Evolutionary conservation across 2,888 invertebrate genomes (phyloP).

Genomic region (Tribolium freemani): DNA sequence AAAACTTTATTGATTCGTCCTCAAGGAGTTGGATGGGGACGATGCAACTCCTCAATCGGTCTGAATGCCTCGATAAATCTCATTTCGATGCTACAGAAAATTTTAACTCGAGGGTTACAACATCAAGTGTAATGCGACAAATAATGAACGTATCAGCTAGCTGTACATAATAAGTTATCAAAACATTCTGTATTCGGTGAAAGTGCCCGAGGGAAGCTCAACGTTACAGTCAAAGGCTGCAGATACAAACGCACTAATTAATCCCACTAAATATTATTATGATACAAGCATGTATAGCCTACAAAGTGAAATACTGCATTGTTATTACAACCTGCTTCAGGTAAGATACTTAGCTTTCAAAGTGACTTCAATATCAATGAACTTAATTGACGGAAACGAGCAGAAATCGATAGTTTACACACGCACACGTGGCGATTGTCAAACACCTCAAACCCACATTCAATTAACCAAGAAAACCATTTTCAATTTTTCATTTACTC

Average conservation of each 20-base stretch:
- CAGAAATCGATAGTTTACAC: neutral
- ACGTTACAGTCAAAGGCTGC: constrained; percentile 46
- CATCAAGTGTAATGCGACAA: too few species aligned
- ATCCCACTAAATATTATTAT: constrained; percentile 53
- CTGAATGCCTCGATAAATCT: constrained; percentile 30
- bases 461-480: too few species aligned
- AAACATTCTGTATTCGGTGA: constrained; percentile 19
- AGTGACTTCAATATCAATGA: constrained; percentile 11
- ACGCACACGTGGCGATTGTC: constrained; percentile 1
- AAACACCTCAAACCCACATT: neutral
- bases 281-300: constrained; percentile 43
- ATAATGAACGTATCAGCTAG: too few species aligned
- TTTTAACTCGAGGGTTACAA: too few species aligned
- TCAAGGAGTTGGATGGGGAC: constrained; percentile 15
- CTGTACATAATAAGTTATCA: constrained; percentile 1
- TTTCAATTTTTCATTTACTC: too few species aligned
- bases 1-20: constrained; percentile 47
- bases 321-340: constrained; percentile 28
- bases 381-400: constrained; percentile 5
- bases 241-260: constrained; percentile 54
- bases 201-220: constrained; percentile 17
- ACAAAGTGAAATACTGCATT: constrained; percentile 32
- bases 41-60: constrained; percentile 23
- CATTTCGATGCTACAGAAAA: neutral
- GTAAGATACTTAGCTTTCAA: constrained; percentile 28